Percentiles rank a stretch among this genome's conserved stretches.
phyloP scores from a whole-genome alignment of 1,140 invertebrate species.

The Diorhabda elongata region DNA sequence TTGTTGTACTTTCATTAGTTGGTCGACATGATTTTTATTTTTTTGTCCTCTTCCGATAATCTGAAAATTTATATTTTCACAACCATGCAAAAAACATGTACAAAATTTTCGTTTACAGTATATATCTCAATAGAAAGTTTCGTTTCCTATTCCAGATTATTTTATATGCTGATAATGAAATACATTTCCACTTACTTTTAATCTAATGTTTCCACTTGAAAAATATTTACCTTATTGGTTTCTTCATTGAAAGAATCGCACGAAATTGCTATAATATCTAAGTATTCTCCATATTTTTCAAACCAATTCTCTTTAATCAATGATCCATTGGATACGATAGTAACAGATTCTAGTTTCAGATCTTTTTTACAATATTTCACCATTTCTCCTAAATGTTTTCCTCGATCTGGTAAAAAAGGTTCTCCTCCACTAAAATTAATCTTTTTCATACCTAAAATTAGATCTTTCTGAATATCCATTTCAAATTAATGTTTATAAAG shows the following conservation, averaged over 20 bases:
- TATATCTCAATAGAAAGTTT: too few relatives aligned
- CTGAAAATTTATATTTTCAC: conserved; percentile 18
- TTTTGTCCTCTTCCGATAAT: conserved; percentile 47
- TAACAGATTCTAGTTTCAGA: conserved; percentile 45
- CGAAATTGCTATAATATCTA: conserved; percentile 50
- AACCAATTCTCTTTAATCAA: conserved; percentile 47
- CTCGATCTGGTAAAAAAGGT: conserved; percentile 45
- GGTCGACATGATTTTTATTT: conserved; percentile 46
- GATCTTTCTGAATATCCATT: conserved; percentile 6
- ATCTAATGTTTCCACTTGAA: too few relatives aligned
- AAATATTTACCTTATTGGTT: conserved; percentile 41
- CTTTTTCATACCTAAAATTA: conserved; percentile 48
- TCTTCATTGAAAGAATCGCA: conserved; percentile 49
- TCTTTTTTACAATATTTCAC: conserved; percentile 46
- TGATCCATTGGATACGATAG: conserved; percentile 50
- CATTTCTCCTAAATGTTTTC: conserved; percentile 45
- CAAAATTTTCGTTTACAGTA: neutral
- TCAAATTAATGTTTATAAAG: neutral
- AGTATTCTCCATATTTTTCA: conserved; percentile 41
- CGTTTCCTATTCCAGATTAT: too few relatives aligned
- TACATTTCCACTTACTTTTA: too few relatives aligned
- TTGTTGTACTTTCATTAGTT: conserved; percentile 44
- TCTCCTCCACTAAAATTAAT: conserved; percentile 51
- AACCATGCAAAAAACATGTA: neutral
- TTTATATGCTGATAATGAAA: too few relatives aligned